phyloP scores from a whole-genome alignment of 2,797 vertebrate genomes.

The Sciaenops ocellatus region DNA sequence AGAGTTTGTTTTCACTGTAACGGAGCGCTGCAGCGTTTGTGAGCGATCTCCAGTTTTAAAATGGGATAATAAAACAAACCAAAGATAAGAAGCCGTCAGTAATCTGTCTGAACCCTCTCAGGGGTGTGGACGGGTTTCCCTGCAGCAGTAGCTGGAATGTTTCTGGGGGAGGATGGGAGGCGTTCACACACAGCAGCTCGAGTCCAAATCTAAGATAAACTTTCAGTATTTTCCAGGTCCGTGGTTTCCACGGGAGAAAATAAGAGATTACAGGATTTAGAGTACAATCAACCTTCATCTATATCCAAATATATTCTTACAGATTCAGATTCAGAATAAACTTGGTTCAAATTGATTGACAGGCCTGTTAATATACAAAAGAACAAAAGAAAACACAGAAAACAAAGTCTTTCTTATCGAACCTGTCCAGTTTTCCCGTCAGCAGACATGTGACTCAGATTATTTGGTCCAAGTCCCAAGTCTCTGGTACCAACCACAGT shows the following conservation, averaged over 20 bases:
- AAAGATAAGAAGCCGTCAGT: not conserved
- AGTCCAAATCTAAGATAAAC: slow-evolving; percentile 12
- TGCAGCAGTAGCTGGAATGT: slow-evolving; percentile 12
- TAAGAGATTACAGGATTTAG: not conserved
- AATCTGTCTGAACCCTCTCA: not conserved
- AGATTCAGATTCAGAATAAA: not conserved
- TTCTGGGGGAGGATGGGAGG: slow-evolving; percentile 19
- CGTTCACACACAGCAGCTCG: not conserved
- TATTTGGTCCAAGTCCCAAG: no score
- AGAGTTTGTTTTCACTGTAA: slow-evolving; percentile 6
- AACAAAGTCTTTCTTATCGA: not conserved
- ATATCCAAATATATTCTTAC: not conserved
- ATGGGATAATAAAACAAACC: slow-evolving; percentile 7
- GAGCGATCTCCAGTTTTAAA: not conserved
- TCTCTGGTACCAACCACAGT: no score
- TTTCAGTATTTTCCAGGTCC: not conserved
- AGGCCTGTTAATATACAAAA: no score
- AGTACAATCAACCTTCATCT: no score
- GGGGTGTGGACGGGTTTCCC: not conserved
- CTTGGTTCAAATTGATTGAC: no score
- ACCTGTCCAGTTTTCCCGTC: not conserved
- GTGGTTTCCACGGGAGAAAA: not conserved
- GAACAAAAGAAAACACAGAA: no score
- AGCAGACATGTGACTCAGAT: no score
- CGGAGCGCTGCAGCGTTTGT: not conserved